These are phyloP conservation scores for Eueremaeus valkanovi DNA, from an alignment of 2,888 invertebrate species.

Conservation along the genomic window DNA sequence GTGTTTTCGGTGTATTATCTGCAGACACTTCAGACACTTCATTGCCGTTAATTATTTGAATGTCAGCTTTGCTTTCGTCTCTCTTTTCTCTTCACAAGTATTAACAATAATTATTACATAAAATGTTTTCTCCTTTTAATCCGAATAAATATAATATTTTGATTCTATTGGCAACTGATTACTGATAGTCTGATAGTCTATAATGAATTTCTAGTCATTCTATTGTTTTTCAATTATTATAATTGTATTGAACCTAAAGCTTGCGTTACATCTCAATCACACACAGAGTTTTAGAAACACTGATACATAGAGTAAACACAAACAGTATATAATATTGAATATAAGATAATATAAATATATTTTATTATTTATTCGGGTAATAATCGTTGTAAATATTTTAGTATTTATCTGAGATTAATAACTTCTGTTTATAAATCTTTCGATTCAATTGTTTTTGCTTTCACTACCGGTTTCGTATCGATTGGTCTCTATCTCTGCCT, in stretches of 20 bases:
- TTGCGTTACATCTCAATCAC: slow-evolving; percentile 32
- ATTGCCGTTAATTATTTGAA: not conserved
- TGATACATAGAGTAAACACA: slow-evolving; percentile 31
- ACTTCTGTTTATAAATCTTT: slow-evolving; percentile 22
- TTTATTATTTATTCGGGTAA: slow-evolving; percentile 29
- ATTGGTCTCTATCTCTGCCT: too few relatives aligned
- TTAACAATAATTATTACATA: not conserved
- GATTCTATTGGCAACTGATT: not conserved
- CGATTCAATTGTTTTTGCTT: slow-evolving; percentile 26
- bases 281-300: slow-evolving; percentile 8
- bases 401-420: slow-evolving; percentile 26
- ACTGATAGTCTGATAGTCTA: not conserved
- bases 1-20: not conserved
- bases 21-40: not conserved
- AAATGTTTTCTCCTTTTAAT: too few relatives aligned
- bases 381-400: slow-evolving; percentile 23
- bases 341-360: slow-evolving; percentile 25
- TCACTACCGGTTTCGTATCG: slow-evolving; percentile 21
- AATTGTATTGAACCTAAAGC: not conserved
- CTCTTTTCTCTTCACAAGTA: slow-evolving; percentile 8
- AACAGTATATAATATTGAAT: not conserved
- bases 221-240: not conserved
- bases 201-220: slow-evolving; percentile 9
- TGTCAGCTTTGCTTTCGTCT: slow-evolving; percentile 7
- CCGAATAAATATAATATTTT: not conserved